Evolutionary conservation across 2,113 vertebrate species (phyloP).

Genomic region (Silurus meridionalis): DNA sequence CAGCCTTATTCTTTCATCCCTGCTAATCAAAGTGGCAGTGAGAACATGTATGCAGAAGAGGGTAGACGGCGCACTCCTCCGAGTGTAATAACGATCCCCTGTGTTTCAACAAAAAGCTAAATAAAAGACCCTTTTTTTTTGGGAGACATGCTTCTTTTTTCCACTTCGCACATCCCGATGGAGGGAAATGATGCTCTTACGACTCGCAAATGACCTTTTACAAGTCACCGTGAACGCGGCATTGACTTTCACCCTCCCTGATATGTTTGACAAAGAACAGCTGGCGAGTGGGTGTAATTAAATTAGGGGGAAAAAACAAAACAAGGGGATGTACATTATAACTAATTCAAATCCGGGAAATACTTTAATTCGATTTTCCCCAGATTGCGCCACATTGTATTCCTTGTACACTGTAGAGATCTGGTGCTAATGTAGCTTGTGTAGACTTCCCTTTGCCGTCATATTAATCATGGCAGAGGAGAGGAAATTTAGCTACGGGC

Average conservation of each 20-base stretch:
- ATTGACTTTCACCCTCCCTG: background rate
- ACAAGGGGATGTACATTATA: background rate
- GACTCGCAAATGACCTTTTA: background rate
- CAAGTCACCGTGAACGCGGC: background rate
- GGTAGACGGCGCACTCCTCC: background rate
- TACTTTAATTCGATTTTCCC: background rate
- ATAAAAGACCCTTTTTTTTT: background rate
- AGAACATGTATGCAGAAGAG: background rate
- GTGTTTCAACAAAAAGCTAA: background rate
- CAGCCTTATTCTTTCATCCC: background rate
- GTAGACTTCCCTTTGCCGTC: background rate
- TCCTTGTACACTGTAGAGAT: background rate
- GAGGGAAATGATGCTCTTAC: background rate
- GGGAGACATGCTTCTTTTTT: background rate
- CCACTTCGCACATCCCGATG: background rate
- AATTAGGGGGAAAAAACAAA: background rate
- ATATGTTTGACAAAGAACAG: background rate
- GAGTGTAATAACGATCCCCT: background rate
- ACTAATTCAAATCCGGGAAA: background rate
- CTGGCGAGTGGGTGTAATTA: background rate
- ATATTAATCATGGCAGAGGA: background rate
- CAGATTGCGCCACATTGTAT: background rate
- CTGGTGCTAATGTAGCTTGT: background rate
- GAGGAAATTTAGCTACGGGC: background rate
- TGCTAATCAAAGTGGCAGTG: background rate